phyloP scores from a whole-genome alignment of 2,113 vertebrate species.

The Candoia aspera region DNA sequence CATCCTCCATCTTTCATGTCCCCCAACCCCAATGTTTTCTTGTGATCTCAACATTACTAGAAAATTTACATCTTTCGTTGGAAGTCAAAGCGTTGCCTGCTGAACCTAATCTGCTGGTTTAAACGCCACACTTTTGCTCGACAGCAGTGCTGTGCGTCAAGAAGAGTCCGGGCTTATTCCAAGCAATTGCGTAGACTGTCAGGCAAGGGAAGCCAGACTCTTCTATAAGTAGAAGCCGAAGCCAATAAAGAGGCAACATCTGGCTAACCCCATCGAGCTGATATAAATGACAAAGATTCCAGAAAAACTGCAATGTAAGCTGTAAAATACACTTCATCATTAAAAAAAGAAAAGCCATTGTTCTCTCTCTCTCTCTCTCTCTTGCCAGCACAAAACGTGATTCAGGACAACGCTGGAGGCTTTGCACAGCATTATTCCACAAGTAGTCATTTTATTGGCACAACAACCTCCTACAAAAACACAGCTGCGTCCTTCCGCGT shows the following conservation, averaged over 20 bases:
- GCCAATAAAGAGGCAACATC: neutral
- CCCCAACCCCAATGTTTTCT: neutral
- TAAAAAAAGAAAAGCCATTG: neutral
- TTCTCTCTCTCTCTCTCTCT: neutral
- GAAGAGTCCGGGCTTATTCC: neutral
- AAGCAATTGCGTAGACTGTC: neutral
- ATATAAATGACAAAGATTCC: neutral
- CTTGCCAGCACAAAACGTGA: neutral
- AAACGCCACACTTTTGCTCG: neutral
- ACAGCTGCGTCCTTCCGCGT: neutral
- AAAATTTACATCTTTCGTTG: neutral
- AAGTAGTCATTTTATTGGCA: neutral
- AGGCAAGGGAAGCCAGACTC: neutral
- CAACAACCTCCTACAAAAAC: neutral
- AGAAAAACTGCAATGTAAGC: neutral
- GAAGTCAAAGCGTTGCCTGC: neutral
- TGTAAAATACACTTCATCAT: neutral
- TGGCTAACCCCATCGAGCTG: no score
- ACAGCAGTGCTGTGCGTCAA: neutral
- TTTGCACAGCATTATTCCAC: neutral
- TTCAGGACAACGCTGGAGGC: neutral
- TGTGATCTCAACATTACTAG: neutral
- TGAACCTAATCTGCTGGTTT: neutral
- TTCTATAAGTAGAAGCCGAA: neutral
- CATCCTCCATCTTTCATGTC: neutral